Percentiles rank a stretch among this genome's conserved stretches.
Conservation (phyloP, 2,888 invertebrate species). For the Tanytarsus gracilentus region DNA sequence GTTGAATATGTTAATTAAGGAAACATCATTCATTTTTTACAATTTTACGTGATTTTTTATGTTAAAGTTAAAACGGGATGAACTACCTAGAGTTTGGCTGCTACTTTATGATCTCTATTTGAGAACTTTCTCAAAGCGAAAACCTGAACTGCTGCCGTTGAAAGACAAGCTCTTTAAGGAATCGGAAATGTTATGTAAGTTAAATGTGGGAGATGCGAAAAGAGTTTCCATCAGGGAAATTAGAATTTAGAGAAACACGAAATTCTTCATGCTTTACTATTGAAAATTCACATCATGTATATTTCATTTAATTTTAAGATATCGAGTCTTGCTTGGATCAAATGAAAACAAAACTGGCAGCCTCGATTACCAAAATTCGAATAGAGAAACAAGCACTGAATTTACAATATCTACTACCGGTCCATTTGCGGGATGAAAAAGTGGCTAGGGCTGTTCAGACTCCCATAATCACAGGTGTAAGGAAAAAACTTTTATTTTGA, state of each 20-base stretch:
- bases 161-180: slow-evolving; percentile 37
- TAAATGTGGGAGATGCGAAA: neutral
- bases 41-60: slow-evolving; percentile 4
- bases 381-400: slow-evolving; percentile 64
- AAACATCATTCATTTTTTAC: neutral
- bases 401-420: slow-evolving; percentile 59
- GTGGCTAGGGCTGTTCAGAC: slow-evolving; percentile 49
- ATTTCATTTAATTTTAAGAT: slow-evolving; percentile 35
- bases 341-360: slow-evolving; percentile 60
- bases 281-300: neutral
- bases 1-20: slow-evolving; percentile 28
- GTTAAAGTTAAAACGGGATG: slow-evolving; percentile 31
- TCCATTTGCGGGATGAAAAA: slow-evolving; percentile 61
- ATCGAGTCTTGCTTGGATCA: slow-evolving; percentile 57
- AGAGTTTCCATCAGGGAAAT: slow-evolving; percentile 17
- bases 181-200: slow-evolving; percentile 37
- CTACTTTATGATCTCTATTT: slow-evolving; percentile 49
- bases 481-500: slow-evolving; percentile 2
- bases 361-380: slow-evolving; percentile 64
- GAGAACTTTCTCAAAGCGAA: slow-evolving; percentile 43
- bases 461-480: slow-evolving; percentile 58
- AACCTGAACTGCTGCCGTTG: slow-evolving; percentile 36
- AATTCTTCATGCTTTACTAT: slow-evolving; percentile 14
- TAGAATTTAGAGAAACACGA: slow-evolving; percentile 9
- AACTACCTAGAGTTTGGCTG: slow-evolving; percentile 46